Evolutionary conservation across 2,797 vertebrate species (phyloP).

Genomic region (Poecilia picta): DNA sequence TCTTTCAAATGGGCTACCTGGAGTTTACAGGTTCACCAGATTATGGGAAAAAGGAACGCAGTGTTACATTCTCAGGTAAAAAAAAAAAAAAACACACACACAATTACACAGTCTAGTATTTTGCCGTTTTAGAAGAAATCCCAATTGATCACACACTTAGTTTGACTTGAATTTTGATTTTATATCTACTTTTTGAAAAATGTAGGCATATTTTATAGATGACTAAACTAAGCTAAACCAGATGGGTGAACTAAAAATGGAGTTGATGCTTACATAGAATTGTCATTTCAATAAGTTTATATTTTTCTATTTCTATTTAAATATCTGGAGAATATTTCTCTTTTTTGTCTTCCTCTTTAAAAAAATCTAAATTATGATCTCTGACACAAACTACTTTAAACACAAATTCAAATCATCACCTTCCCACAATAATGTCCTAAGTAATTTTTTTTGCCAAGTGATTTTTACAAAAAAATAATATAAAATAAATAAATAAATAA

Average conservation of each 20-base stretch:
- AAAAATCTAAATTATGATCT: not conserved
- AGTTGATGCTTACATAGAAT: not conserved
- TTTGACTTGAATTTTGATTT: constrained; percentile 40
- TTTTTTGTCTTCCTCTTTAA: not conserved
- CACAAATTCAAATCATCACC: not conserved
- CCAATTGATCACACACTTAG: constrained; percentile 7
- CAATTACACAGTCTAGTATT: constrained; percentile 29
- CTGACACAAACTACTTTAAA: too few species aligned
- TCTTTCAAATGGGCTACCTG: constrained; percentile 63
- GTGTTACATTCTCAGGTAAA: constrained; percentile 55
- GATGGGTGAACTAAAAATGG: constrained; percentile 1
- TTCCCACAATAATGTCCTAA: too few species aligned
- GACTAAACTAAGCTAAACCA: not conserved
- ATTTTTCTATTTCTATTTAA: too few species aligned
- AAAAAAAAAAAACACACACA: not conserved
- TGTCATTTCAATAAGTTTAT: too few species aligned
- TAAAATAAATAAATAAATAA: too few species aligned
- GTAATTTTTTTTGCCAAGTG: too few species aligned
- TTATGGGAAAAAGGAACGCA: constrained; percentile 51
- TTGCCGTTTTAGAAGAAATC: constrained; percentile 18
- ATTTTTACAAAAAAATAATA: too few species aligned
- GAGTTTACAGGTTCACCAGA: constrained; percentile 67
- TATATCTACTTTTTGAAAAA: constrained; percentile 6
- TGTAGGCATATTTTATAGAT: not conserved
- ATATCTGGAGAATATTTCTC: too few species aligned